A percentile compares a stretch with the other conserved stretches of the same genome.
Evolutionary conservation across 2,888 invertebrate species (phyloP).

Genomic region (Taphrorychus bicolor): DNA sequence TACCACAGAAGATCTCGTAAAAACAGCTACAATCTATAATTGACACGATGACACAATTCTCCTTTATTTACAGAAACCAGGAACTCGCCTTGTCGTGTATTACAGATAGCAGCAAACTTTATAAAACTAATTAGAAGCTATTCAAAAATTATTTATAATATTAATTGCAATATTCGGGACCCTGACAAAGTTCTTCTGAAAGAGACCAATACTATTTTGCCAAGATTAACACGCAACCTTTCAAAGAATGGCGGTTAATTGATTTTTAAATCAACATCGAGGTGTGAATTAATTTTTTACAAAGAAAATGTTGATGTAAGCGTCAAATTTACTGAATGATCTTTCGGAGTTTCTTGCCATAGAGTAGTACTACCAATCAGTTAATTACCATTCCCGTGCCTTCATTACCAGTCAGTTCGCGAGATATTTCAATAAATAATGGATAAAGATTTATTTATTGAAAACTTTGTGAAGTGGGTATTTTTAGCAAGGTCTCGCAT

Average conservation of each 20-base stretch:
- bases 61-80: background rate
- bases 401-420: background rate
- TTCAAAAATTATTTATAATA: too few species aligned
- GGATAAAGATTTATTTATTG: background rate
- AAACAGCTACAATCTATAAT: background rate
- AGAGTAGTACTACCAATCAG: background rate
- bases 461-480: background rate
- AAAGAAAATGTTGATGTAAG: constrained; percentile 5
- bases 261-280: background rate
- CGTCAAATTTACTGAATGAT: constrained; percentile 2
- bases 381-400: background rate
- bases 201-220: background rate
- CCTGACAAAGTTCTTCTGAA: too few species aligned
- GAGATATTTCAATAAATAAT: background rate
- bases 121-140: background rate
- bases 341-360: background rate
- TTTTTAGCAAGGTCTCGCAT: background rate
- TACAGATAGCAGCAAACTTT: background rate
- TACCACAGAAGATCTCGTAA: background rate
- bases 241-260: too few species aligned
- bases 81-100: background rate
- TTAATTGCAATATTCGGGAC: too few species aligned
- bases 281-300: background rate
- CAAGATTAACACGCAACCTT: background rate
- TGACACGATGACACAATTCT: background rate